phyloP scores from a whole-genome alignment of 2,797 vertebrate species.

The Lacerta bilineata region DNA sequence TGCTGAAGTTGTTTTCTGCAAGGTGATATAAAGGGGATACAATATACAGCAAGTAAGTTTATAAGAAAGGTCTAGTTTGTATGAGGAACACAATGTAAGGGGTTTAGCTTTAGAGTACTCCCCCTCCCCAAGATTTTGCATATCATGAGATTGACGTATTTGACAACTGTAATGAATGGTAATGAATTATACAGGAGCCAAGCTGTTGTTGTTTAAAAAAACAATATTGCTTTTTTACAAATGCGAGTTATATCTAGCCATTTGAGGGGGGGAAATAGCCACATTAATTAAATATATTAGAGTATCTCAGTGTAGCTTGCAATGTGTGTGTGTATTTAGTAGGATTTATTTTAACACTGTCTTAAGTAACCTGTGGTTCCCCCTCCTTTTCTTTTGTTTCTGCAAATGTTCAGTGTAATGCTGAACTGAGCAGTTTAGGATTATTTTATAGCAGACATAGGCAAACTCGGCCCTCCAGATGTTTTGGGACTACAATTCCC shows the following conservation, averaged over 20 bases:
- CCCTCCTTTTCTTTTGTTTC: neutral
- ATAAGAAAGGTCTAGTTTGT: neutral
- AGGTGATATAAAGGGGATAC: neutral
- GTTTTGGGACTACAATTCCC: too few species aligned
- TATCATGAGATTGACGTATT: neutral
- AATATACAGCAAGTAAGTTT: neutral
- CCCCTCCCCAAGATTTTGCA: neutral
- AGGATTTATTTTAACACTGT: neutral
- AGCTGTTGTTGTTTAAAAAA: neutral
- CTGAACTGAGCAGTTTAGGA: neutral
- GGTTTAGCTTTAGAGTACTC: neutral
- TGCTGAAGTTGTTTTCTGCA: conserved; percentile 10
- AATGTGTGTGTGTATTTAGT: neutral
- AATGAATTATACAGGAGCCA: neutral
- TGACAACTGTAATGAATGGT: neutral
- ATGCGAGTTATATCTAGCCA: neutral
- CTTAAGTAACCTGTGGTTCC: neutral
- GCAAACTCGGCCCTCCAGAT: too few species aligned
- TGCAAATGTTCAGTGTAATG: neutral
- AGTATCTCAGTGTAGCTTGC: neutral
- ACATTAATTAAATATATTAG: conserved; percentile 1
- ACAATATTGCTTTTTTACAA: neutral
- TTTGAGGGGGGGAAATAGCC: neutral
- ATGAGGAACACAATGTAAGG: neutral
- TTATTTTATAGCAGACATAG: neutral